These are phyloP conservation scores for Gortyna flavago DNA, from an alignment of 2,888 invertebrate species.

Conservation along the genomic window DNA sequence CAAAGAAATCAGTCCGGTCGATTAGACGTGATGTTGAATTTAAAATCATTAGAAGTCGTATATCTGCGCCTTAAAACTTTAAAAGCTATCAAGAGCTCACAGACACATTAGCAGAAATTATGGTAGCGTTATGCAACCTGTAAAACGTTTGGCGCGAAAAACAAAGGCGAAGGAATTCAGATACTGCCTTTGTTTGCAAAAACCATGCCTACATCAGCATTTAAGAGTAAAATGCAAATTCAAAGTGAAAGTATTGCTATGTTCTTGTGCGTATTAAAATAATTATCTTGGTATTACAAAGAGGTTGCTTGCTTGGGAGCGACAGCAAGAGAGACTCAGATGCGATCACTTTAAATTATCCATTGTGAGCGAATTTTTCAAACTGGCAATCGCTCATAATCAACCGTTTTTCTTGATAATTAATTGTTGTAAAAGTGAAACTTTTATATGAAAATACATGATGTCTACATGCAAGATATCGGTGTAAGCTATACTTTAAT, in stretches of 20 bases:
- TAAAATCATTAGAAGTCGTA: too few species aligned
- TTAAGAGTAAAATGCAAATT: conserved; percentile 79
- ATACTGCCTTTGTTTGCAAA: conserved; percentile 54
- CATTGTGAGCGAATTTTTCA: conserved; percentile 66
- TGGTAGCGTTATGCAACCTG: conserved; percentile 24
- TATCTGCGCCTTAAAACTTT: too few species aligned
- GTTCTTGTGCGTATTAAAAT: conserved; percentile 77
- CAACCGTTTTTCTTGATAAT: conserved; percentile 61
- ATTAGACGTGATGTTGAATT: too few species aligned
- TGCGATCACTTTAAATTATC: conserved; percentile 56
- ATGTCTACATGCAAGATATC: conserved; percentile 56
- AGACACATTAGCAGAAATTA: conserved; percentile 2
- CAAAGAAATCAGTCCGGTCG: too few species aligned
- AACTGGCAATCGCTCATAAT: conserved; percentile 68
- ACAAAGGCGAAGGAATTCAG: conserved; percentile 37
- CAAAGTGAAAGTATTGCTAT: conserved; percentile 81
- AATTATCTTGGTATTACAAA: conserved; percentile 77
- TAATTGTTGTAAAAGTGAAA: conserved; percentile 64
- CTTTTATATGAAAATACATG: conserved; percentile 49
- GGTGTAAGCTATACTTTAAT: conserved; percentile 38
- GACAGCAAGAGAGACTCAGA: conserved; percentile 69
- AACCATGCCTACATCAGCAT: conserved; percentile 38
- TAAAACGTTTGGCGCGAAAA: conserved; percentile 45
- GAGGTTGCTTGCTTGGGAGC: conserved; percentile 71
- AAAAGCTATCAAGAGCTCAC: conserved; percentile 2